These are phyloP conservation scores for Tragelaphus oryx DNA, from an alignment of 2,797 vertebrate genomes.

Conservation along the genomic window DNA sequence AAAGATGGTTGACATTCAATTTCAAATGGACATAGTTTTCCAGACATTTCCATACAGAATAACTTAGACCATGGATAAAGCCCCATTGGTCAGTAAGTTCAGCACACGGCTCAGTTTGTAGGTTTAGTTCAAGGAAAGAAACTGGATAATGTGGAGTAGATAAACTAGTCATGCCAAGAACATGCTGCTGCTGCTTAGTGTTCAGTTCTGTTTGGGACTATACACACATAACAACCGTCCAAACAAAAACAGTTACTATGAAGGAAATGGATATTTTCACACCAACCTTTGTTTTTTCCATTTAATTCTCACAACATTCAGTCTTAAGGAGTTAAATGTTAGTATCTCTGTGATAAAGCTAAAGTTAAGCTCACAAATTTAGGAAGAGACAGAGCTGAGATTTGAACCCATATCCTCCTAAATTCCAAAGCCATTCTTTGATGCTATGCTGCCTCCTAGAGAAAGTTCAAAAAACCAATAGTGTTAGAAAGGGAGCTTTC, in stretches of 20 bases:
- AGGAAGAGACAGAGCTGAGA: background rate
- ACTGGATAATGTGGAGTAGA: background rate
- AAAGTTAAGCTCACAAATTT: background rate
- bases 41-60: slow-evolving; percentile 29
- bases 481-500: background rate
- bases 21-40: slow-evolving; percentile 30
- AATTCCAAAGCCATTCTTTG: background rate
- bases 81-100: background rate
- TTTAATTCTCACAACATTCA: background rate
- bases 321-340: background rate
- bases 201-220: background rate
- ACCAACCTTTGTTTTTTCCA: background rate
- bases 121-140: background rate
- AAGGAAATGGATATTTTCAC: background rate
- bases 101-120: background rate
- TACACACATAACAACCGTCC: background rate
- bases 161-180: background rate
- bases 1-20: slow-evolving; percentile 54
- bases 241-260: background rate
- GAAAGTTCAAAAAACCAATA: background rate
- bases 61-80: background rate
- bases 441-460: slow-evolving; percentile 59
- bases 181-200: background rate
- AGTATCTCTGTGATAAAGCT: background rate
- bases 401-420: slow-evolving; percentile 30